Evolutionary conservation across 2,888 invertebrate species (phyloP), one percentile per base, ranked within the genome.

Genomic region (Papilio elwesi): DNA sequence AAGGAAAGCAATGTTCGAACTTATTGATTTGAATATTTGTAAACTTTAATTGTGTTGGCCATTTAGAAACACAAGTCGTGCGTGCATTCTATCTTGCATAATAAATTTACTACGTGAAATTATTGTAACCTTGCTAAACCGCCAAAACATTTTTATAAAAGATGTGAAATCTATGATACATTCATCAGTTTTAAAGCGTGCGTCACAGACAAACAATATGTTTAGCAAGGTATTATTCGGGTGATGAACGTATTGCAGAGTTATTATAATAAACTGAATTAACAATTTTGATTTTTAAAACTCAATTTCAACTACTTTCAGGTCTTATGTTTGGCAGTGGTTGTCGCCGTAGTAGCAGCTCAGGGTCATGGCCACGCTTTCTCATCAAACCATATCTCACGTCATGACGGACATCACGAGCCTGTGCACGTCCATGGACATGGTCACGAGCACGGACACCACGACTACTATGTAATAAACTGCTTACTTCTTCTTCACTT

Each of bases 331-430:
- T 38, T 59, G 9, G 0, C 36, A 10, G 38, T 38, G 38, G 15
- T 64, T 12, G n/a, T 38, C 43, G 62, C 13, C 11, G 48, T 48
- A 47, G 63, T 13, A 16, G 12, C 47, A 64, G 63, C 47, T 3
- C 83, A 87, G 62, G 85, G 82, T 7, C 76, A 81, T 53, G 75
- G 76, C 9, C 76, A 78, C 11, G 80, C 87, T 0, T 87, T 81
- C 79, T 91, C 91, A 7, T 89, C 90, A 8, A 89, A 90, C 76
- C 87, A 84, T 77, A 87, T 90, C 86, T 78, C 87, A 68, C 80
- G 90, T 68, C 79, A 90, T 78, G 82, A 81, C 74, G 90, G 85
- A 43, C 90, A 82, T 43, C 89, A 83, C 10, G 85, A 89, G 38
- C 12, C n/a, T 26, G 59, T 59, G 0, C 85, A 90, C 11, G 76